Evolutionary conservation across 2,888 invertebrate species (phyloP), one percentile per base, ranked within the genome.

Genomic region (Calameuta idolon): DNA sequence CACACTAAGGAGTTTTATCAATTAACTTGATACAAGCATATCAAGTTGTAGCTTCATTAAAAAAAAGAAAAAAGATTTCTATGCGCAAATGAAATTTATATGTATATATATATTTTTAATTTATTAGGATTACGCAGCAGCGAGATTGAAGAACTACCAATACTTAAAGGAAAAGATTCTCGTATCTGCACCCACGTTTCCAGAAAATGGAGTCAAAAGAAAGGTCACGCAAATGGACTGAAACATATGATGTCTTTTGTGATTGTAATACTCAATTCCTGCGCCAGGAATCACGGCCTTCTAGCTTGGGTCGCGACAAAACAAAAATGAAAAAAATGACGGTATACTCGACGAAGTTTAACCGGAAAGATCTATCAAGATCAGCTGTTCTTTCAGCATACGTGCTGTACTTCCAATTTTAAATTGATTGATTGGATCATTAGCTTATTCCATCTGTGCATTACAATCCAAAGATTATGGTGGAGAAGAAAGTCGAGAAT

Each of bases 101-200:
- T 40, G 1, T 40, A 40, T 40, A 40, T 15, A 37, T 37, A 12
- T 37, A 0, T 76, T 34, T 34, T 80, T 78, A 81, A 82, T 80
- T 79, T 92, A 90, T 0, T 90, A 96, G 96, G 95, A 96, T 89
- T 96, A 95, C 89, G 95, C 94, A 0, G 91, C 93, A 0, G 93
- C 93, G 11, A 92, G 96, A 80, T 89, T 95, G 71, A 94, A 94
- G 69, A 93, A 93, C 12, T 96, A 95, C 90, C 93, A 93, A 75
- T 90, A 93, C n/a, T 90, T 94, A 11, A 95, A 95, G 84, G 93
- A 93, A 68, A 94, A 94, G 76, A 85, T 92, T 31, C 75, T 89
- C 1, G 83, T 84, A 33, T 86, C 69, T 34, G 87, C 82, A 4
- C 82, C 85, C 11, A 73, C 69, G 15, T 31, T 73, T 33, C 84